phyloP scores from a whole-genome alignment of 2,113 vertebrate species.

The Leucopsar rothschildi region DNA sequence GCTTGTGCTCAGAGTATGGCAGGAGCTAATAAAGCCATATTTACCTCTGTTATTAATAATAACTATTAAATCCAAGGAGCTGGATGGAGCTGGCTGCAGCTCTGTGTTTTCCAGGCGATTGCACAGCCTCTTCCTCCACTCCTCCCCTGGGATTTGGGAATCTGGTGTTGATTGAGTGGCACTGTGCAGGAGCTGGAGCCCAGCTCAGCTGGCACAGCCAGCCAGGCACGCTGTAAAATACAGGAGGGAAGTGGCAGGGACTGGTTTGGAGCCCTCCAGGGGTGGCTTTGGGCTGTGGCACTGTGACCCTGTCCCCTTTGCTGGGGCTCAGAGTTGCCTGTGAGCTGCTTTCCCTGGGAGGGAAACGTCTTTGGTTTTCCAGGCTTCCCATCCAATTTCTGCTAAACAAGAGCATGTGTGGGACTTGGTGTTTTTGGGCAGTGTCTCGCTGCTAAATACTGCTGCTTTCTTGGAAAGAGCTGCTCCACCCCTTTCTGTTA shows the following conservation, averaged over 20 bases:
- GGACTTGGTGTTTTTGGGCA: neutral
- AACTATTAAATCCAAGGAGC: neutral
- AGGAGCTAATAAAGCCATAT: slow-evolving; percentile 19
- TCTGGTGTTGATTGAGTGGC: neutral
- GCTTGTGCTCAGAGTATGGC: neutral
- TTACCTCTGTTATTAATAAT: slow-evolving; percentile 5
- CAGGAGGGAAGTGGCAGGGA: neutral
- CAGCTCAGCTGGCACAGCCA: neutral
- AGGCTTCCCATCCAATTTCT: neutral
- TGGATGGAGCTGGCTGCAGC: neutral
- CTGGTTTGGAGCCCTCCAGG: neutral
- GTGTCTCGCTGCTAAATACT: neutral
- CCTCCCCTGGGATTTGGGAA: neutral
- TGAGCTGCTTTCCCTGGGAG: neutral
- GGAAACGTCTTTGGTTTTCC: neutral
- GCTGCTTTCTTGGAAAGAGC: slow-evolving; percentile 39
- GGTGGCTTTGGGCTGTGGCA: neutral
- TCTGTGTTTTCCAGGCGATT: neutral
- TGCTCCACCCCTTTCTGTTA: neutral
- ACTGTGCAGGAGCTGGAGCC: neutral
- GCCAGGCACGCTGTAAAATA: neutral
- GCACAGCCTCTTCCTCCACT: neutral
- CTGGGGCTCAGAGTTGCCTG: neutral
- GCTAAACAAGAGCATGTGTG: slow-evolving; percentile 41
- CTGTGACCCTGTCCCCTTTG: neutral